Base-by-base conservation (phyloP, 1,140 invertebrate genomes). In the Homalodisca vitripennis region DNA sequence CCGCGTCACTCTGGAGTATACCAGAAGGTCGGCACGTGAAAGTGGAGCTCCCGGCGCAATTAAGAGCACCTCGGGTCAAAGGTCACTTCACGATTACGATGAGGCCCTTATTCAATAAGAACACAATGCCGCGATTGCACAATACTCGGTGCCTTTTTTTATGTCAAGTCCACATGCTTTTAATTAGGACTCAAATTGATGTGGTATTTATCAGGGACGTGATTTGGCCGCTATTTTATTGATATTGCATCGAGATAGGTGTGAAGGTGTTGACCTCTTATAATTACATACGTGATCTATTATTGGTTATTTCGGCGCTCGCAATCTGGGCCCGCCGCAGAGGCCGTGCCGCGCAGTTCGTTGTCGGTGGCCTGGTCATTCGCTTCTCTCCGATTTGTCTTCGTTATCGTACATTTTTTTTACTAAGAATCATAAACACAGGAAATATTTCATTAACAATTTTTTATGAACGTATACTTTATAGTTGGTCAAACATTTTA, bases 101-200 rank as follows among this genome's bases (percentile, higher is more conserved):
- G 55, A 60, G 55, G 55, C 55, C 55, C 55, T 60, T 60, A 60
- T 60, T 60, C 55, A 60, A 60, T 60, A 60, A 60, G 24, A 60
- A 60, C 55, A 60, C 55, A 60, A 60, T 60, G 26, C 55, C 17
- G 34, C 55, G 24, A 13, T 60, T 60, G 55, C 55, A 24, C 55
- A 60, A 60, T 41, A 6, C 34, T 26, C 22, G 55, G 55, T 27
- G 34, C 34, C 34, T 29, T 24, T 60, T 51, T 60, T 60, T 60
- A 29, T 60, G 55, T 60, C 55, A 60, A 60, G 55, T 60, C 55
- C 55, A 60, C 27, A 60, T 29, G 55, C 6, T 60, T 60, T 60
- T 60, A 60, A 60, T 60, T 60, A 60, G 22, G 55, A 14, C 55
- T 60, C 24, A 60, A 60, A 60, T 60, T 2, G 55, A 60, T 60